phyloP scores from a whole-genome alignment of 2,113 vertebrate species.

The Corapipo altera region DNA sequence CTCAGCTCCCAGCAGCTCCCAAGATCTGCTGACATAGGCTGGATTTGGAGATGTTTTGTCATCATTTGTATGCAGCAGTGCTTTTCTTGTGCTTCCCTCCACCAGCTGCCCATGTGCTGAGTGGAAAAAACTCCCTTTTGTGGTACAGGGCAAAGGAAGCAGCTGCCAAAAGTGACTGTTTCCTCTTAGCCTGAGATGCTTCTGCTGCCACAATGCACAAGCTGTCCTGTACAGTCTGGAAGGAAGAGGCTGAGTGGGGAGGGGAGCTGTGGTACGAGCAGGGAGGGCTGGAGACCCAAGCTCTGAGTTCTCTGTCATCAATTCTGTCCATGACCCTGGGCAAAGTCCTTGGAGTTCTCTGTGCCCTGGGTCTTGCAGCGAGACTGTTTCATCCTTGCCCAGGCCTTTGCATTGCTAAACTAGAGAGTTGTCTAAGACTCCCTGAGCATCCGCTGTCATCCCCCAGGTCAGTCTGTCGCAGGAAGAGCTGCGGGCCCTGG shows the following conservation, averaged over 20 bases:
- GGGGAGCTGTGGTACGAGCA: neutral
- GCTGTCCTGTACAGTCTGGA: neutral
- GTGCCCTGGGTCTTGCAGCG: neutral
- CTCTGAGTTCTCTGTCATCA: neutral
- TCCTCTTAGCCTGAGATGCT: neutral
- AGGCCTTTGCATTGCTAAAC: neutral
- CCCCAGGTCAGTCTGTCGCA: constrained; percentile 72
- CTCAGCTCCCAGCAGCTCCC: neutral
- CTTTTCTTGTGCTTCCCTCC: constrained; percentile 28
- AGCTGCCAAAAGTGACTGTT: neutral
- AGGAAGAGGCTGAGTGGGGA: neutral
- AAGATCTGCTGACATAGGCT: constrained; percentile 19
- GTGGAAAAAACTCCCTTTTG: neutral
- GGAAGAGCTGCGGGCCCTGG: constrained; percentile 77
- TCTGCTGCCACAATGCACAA: neutral
- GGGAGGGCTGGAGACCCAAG: neutral
- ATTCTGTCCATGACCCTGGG: fast-evolving
- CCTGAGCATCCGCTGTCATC: neutral
- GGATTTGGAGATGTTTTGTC: neutral
- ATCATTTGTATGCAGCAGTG: neutral
- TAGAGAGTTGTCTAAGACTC: neutral
- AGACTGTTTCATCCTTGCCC: neutral
- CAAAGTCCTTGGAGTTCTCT: neutral
- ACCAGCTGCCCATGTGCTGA: neutral
- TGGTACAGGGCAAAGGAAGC: neutral